A percentile compares a stretch with the other conserved stretches of the same genome.
Evolutionary conservation across 2,113 vertebrate species (phyloP).

Genomic region (Opisthocomus hoazin): DNA sequence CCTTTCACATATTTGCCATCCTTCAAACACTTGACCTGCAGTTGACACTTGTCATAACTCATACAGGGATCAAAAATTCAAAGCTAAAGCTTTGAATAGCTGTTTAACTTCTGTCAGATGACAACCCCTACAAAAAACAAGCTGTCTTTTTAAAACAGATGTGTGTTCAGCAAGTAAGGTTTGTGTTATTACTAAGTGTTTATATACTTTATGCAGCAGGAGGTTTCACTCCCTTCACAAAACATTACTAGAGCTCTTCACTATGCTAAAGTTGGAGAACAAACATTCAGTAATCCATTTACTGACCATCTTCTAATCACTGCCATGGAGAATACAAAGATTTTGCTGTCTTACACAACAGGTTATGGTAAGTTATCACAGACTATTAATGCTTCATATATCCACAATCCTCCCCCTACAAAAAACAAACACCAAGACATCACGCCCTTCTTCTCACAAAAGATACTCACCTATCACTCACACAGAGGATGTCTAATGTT

Average conservation of each 20-base stretch:
- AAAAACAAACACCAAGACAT: neutral
- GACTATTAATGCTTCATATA: neutral
- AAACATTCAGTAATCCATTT: neutral
- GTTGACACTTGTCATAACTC: neutral
- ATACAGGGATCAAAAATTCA: neutral
- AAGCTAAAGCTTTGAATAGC: neutral
- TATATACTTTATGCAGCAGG: neutral
- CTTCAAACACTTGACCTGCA: neutral
- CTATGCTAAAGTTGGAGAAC: neutral
- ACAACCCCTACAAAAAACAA: neutral
- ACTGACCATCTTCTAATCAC: neutral
- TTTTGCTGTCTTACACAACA: neutral
- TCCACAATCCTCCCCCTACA: neutral
- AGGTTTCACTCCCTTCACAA: neutral
- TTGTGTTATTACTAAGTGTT: neutral
- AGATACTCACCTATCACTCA: neutral
- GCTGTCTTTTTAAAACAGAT: neutral
- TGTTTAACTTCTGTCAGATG: neutral
- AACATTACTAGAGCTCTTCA: neutral
- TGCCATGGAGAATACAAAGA: neutral
- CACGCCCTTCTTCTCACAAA: neutral
- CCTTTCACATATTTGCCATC: neutral
- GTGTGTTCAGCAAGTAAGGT: neutral
- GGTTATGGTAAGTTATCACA: neutral
- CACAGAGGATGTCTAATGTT: neutral